A percentile compares a stretch with the other conserved stretches of the same genome.
phyloP scores from a whole-genome alignment of 1,140 invertebrate species.

The Meteorus sp. region DNA sequence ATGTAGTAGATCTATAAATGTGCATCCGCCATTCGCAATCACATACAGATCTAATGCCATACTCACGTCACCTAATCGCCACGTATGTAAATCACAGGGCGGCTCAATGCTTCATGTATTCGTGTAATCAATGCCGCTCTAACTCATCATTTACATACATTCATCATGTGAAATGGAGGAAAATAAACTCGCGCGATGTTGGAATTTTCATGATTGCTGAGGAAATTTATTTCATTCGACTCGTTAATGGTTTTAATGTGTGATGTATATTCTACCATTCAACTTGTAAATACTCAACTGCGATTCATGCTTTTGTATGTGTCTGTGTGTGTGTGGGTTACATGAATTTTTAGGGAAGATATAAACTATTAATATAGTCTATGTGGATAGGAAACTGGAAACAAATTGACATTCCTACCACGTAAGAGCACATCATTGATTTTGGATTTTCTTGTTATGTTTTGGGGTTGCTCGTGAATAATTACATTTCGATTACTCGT shows the following conservation, averaged over 20 bases:
- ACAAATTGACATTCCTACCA: constrained; percentile 5
- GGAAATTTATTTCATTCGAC: no score
- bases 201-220: no score
- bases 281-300: no score
- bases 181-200: no score
- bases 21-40: constrained; percentile 38
- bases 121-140: constrained; percentile 43
- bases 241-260: no score
- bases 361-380: constrained; percentile 4
- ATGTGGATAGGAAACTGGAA: not conserved
- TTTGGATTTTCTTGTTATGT: not conserved
- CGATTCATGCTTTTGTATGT: no score
- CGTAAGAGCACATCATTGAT: not conserved
- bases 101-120: constrained; percentile 37
- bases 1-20: no score
- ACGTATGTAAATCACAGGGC: constrained; percentile 49
- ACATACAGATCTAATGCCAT: no score
- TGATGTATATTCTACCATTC: no score
- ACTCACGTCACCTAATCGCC: constrained; percentile 45
- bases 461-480: constrained; percentile 34
- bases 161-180: no score
- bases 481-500: constrained; percentile 43
- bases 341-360: not conserved
- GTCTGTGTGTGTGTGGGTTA: no score
- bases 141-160: no score